Evolutionary conservation across 2,797 vertebrate species (phyloP).

Genomic region (Epinephelus awoara): DNA sequence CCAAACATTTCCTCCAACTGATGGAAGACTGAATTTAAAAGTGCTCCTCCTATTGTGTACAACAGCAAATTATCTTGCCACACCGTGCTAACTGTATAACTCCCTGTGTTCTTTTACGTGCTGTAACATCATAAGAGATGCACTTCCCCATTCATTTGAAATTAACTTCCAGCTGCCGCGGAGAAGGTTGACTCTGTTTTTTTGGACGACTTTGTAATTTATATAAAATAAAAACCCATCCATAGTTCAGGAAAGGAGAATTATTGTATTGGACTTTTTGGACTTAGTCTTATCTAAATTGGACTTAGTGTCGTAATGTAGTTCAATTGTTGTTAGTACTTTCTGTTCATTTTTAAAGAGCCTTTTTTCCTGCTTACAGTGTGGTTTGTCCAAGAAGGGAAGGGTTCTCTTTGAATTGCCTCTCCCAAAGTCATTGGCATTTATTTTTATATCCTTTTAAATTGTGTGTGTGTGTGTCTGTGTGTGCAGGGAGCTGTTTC

Average conservation of each 20-base stretch:
- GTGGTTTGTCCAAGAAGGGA: neutral
- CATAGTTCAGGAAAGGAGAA: neutral
- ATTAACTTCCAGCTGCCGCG: neutral
- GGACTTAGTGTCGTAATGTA: neutral
- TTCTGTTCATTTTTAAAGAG: neutral
- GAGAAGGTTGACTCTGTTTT: neutral
- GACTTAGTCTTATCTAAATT: neutral
- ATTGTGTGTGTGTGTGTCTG: too few species aligned
- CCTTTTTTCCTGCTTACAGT: neutral
- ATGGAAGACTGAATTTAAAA: neutral
- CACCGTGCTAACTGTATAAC: neutral
- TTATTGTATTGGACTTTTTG: neutral
- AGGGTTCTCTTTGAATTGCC: neutral
- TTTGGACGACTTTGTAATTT: neutral
- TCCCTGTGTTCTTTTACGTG: neutral
- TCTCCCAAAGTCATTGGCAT: neutral
- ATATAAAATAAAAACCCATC: neutral
- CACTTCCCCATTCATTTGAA: neutral
- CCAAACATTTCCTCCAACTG: neutral
- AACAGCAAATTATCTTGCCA: neutral
- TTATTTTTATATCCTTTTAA: too few species aligned
- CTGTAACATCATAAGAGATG: neutral
- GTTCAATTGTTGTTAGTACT: neutral
- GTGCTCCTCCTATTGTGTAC: neutral
- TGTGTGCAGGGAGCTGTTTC: too few species aligned